A percentile compares a stretch with the other conserved stretches of the same genome.
Conservation (phyloP, 2,113 vertebrate genomes). For the Cnemophilus loriae region DNA sequence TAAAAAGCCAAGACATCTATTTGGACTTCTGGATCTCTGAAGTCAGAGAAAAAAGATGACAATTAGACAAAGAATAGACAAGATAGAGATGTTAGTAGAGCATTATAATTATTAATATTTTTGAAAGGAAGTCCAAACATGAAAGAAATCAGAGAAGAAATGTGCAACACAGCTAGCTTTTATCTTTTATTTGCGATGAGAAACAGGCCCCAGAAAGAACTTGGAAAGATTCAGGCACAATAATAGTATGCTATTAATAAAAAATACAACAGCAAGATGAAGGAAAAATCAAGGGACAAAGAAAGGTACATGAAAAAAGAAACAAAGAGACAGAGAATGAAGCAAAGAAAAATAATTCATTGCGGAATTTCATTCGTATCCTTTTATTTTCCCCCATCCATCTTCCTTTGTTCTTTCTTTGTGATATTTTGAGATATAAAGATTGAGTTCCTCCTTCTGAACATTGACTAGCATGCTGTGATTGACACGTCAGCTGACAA, state of each 20-base stretch:
- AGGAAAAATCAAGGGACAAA: slow-evolving; percentile 6
- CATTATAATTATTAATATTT: slow-evolving; percentile 4
- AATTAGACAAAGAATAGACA: not conserved
- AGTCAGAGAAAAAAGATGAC: not conserved
- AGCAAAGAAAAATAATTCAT: not conserved
- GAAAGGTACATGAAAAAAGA: not conserved
- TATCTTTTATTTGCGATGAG: slow-evolving; percentile 34
- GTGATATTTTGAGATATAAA: not conserved
- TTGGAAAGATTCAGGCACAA: slow-evolving; percentile 1
- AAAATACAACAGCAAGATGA: slow-evolving; percentile 9
- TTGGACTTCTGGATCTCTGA: not conserved
- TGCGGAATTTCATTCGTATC: not conserved
- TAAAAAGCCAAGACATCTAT: not conserved
- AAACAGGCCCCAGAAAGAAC: slow-evolving; percentile 1
- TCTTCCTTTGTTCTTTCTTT: slow-evolving; percentile 8
- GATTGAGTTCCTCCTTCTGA: not conserved
- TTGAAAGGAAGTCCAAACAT: slow-evolving; percentile 27
- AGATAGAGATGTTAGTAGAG: not conserved
- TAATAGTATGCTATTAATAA: slow-evolving; percentile 13
- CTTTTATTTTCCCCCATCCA: not conserved
- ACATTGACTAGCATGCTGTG: not conserved
- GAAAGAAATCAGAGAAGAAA: slow-evolving; percentile 38
- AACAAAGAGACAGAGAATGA: not conserved
- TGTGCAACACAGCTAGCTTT: slow-evolving; percentile 8
- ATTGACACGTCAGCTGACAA: slow-evolving; percentile 2